These are phyloP conservation scores for Gorsachius magnificus DNA, from an alignment of 2,797 vertebrate genomes.

Conservation along the genomic window DNA sequence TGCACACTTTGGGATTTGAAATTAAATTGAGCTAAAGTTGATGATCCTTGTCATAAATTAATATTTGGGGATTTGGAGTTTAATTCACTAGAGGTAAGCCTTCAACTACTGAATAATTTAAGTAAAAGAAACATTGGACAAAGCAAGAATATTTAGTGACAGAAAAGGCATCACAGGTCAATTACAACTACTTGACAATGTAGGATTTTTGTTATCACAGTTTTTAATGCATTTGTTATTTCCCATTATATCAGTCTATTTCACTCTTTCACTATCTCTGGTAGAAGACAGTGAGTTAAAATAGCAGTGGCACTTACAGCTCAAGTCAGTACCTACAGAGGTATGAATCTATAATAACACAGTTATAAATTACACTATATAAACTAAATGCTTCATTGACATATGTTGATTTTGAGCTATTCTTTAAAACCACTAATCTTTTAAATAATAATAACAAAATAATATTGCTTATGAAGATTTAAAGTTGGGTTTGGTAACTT, in stretches of 20 bases:
- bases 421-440: not conserved
- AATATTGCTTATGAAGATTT: not conserved
- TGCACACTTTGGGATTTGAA: slow-evolving; percentile 52
- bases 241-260: not conserved
- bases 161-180: not conserved
- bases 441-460: not conserved
- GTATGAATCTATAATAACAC: not conserved
- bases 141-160: not conserved
- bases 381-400: not conserved
- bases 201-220: not conserved
- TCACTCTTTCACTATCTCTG: not conserved
- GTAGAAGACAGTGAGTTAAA: not conserved
- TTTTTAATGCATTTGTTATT: not conserved
- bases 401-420: not conserved
- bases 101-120: not conserved
- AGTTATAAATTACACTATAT: not conserved
- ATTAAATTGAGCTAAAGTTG: slow-evolving; percentile 64
- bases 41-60: slow-evolving; percentile 57
- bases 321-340: not conserved
- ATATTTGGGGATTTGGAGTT: slow-evolving; percentile 44
- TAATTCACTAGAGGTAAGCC: not conserved
- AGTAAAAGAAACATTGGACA: not conserved
- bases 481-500: not conserved
- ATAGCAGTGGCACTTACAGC: not conserved
- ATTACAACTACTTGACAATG: not conserved